Base-by-base conservation (phyloP, 1,140 invertebrate genomes). In the Hypsibius dujardini region DNA sequence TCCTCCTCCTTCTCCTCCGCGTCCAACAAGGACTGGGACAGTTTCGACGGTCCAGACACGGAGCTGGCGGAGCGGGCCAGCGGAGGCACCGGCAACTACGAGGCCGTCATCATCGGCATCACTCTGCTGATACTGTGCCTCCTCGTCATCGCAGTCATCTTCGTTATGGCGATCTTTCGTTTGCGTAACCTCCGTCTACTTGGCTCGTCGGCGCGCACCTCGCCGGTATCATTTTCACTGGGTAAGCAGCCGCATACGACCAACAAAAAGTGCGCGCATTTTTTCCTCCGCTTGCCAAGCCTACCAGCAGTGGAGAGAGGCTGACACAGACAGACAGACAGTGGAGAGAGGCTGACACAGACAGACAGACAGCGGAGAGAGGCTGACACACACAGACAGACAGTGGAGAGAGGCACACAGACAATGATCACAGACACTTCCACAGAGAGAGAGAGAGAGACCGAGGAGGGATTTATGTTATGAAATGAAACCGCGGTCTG, bases 71-170 rank as follows among this genome's bases (percentile, higher is more conserved):
- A 28, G 28, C 28, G 28, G 28, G 28, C 28, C 28, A 28, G 28
- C 28, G 28, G 28, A 28, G 28, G 28, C 28, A 28, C 12, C 62
- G 62, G 62, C 12, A 67, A 42, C 62, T 67, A 67, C 42, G 62
- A 67, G 42, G 62, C 62, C 12, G 42, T 67, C 42, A 45, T 67
- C 45, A 67, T 67, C 42, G 62, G 62, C 62, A 67, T 67, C 42
- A 67, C 62, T 3, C 42, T 67, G 42, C 62, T 67, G 12, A 67
- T 67, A 12, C 7, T 67, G 45, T 67, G 62, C 42, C 42, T 67
- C 7, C 62, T 67, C 42, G 62, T 67, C 7, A 67, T 67, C 62
- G 62, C 12, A 12, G 42, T 67, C 7, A 67, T 67, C 12, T 67
- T 67, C 45, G 62, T 67, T 42, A 67, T 67, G 62, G 62, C 62